Evolutionary conservation across 2,113 vertebrate genomes (phyloP).

Genomic region (Myodes glareolus): DNA sequence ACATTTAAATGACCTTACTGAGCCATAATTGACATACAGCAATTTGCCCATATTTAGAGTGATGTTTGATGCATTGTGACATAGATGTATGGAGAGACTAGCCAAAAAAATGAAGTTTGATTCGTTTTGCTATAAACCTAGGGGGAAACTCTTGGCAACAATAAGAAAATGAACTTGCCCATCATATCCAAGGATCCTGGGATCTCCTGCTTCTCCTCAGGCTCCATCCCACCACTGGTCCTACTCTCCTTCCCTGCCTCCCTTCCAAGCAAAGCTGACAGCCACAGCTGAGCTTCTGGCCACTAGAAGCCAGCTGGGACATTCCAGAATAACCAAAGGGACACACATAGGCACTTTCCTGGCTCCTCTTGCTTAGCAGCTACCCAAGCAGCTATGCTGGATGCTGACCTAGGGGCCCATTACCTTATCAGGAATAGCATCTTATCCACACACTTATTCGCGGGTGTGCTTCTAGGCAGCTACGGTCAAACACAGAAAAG

Average conservation of each 20-base stretch:
- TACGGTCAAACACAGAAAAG: background rate
- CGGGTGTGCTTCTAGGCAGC: background rate
- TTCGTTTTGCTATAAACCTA: background rate
- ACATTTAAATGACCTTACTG: background rate
- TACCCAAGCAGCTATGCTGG: background rate
- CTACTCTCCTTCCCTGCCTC: background rate
- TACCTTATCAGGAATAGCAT: background rate
- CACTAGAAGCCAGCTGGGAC: background rate
- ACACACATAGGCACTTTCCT: background rate
- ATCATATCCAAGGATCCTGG: background rate
- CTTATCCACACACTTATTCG: fast-evolving
- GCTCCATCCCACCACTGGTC: background rate
- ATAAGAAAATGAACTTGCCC: background rate
- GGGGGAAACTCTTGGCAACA: background rate
- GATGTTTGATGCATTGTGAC: background rate
- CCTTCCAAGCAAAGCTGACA: background rate
- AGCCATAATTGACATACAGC: background rate
- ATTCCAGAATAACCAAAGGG: background rate
- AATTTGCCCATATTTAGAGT: background rate
- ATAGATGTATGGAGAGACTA: background rate
- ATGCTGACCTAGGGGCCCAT: background rate
- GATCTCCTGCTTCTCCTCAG: background rate
- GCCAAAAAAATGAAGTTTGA: background rate
- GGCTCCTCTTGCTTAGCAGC: background rate
- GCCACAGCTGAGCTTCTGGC: background rate